Evolutionary conservation across 2,113 vertebrate genomes (phyloP), one percentile per base, ranked within the genome.

Genomic region (human): DNA sequence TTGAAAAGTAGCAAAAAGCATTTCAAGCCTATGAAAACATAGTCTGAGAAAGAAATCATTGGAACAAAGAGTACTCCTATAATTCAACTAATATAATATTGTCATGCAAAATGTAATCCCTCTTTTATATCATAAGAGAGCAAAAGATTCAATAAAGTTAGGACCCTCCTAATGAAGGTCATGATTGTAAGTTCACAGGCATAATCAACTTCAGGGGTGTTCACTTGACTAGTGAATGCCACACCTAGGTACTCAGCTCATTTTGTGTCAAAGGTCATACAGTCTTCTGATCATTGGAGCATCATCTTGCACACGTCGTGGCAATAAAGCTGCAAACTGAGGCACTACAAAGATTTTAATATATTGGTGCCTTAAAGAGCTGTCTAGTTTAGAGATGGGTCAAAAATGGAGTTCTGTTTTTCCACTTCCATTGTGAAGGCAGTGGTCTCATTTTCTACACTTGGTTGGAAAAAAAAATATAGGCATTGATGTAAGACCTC

Each of bases 1-100:
- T 43, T 86, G 11, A 84, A 97, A 95, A 94, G 35, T 59, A 80
- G 43, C 72, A 89, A 97, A 57, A 92, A 95, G 57, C 3, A 82
- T 22, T 91, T 84, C 23, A 92, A 17, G 35, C 43, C 59, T 96
- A 5, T 72, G 64, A 96, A 97, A 95, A 70, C 38, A 66, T 13
- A 92, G 11, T 78, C 40, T 38, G 64, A 89, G 64, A 94, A 78
- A 55, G n/a, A 93, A 32, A 90, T 88, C 64, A 4, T 66, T 84
- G 22, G 8, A 84, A 92, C 59, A 88, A 95, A 96, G 27, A 85
- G 13, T 81, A 79, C 43, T 84, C 45, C 55, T 92, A 10, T 68
- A 81, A 89, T 73, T 90, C 38, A 76, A 84, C n/a, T 93, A 84
- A 90, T 40, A 96, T 76, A 70, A 96, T 55, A 32, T 75, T 81